Evolutionary conservation across 2,888 invertebrate species (phyloP).

Genomic region (Eumerus sabulonum): DNA sequence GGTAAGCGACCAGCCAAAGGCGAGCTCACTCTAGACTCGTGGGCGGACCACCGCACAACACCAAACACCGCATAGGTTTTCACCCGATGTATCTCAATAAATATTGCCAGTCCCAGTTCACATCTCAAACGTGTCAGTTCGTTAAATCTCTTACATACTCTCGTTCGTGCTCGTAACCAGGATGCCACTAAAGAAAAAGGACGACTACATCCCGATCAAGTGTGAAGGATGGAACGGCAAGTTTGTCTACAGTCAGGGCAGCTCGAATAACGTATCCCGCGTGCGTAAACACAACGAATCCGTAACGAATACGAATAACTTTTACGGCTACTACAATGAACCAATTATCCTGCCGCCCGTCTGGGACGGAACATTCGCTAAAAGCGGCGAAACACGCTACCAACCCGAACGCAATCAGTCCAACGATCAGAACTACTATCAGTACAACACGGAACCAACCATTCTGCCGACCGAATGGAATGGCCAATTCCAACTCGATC

Average conservation of each 20-base stretch:
- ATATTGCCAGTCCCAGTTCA: conserved; percentile 59
- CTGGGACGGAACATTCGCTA: conserved; percentile 78
- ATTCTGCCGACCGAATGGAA: conserved; percentile 76
- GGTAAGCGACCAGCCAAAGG: conserved; percentile 36
- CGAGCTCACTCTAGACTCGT: conserved; percentile 40
- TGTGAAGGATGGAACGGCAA: conserved; percentile 79
- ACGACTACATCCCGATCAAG: conserved; percentile 78
- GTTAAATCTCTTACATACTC: too few species aligned
- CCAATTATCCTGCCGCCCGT: conserved; percentile 75
- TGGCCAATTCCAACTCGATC: conserved; percentile 76
- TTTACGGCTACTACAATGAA: conserved; percentile 76
- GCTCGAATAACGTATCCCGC: conserved; percentile 75
- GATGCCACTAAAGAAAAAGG: conserved; percentile 75
- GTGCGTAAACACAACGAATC: conserved; percentile 76
- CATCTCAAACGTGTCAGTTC: conserved; percentile 61
- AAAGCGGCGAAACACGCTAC: conserved; percentile 73
- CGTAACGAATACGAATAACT: conserved; percentile 76
- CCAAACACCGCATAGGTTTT: conserved; percentile 24
- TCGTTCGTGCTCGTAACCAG: conserved; percentile 38
- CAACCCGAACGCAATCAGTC: conserved; percentile 77
- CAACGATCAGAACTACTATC: conserved; percentile 75
- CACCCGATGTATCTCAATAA: conserved; percentile 48
- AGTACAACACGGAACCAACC: conserved; percentile 74
- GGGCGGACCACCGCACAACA: conserved; percentile 57
- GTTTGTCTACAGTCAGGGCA: conserved; percentile 75